Conservation (phyloP, 2,888 invertebrate genomes). For the Reticulitermes lucifugus region DNA sequence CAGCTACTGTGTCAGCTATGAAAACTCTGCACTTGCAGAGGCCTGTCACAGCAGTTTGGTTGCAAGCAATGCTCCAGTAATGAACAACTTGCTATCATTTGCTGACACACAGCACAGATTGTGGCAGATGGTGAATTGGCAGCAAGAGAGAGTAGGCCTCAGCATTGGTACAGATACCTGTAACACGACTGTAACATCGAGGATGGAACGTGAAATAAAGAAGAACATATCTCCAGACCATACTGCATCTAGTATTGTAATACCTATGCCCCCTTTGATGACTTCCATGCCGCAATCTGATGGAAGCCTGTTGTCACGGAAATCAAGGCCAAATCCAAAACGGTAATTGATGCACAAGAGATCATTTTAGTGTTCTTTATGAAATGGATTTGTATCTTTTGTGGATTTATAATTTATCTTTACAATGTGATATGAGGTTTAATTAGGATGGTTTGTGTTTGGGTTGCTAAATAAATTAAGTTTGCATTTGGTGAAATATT, state of each 20-base stretch:
- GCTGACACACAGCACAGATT: conserved; percentile 55
- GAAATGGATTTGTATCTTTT: too few species aligned
- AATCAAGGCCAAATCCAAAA: conserved; percentile 28
- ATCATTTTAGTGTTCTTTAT: too few species aligned
- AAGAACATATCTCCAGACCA: background rate
- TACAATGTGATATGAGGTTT: too few species aligned
- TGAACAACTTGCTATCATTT: conserved; percentile 48
- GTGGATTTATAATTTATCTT: too few species aligned
- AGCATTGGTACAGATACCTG: background rate
- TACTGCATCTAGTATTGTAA: background rate
- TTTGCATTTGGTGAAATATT: too few species aligned
- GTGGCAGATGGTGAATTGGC: conserved; percentile 54
- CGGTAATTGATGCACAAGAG: conserved; percentile 21
- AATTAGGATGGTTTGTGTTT: too few species aligned
- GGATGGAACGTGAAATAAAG: background rate
- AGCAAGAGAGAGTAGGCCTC: background rate
- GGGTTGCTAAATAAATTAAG: too few species aligned
- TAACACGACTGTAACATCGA: background rate
- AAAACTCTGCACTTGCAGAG: conserved; percentile 34
- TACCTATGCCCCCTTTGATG: conserved; percentile 20
- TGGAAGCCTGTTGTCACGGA: conserved; percentile 46
- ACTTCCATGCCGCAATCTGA: conserved; percentile 47
- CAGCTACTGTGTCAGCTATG: conserved; percentile 29
- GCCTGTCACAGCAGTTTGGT: conserved; percentile 12
- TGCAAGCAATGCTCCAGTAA: conserved; percentile 28